phyloP scores from a whole-genome alignment of 2,113 vertebrate species.

The Centropus unirufus region DNA sequence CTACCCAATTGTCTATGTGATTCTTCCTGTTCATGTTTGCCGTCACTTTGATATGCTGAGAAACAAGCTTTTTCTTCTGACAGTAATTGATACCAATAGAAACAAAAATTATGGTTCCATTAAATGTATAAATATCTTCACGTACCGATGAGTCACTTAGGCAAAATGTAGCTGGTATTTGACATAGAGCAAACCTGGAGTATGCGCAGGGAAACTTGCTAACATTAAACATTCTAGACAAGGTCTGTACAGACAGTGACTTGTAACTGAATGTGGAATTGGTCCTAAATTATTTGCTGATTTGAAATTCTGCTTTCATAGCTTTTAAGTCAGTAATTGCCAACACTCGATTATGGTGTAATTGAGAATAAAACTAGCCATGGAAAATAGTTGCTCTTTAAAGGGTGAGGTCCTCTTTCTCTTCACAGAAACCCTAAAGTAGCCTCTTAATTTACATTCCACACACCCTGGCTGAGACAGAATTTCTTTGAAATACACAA shows the following conservation, averaged over 20 bases:
- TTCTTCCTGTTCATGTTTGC: background rate
- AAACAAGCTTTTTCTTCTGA: background rate
- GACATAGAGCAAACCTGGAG: background rate
- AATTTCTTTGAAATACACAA: background rate
- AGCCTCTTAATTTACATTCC: background rate
- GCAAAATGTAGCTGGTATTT: background rate
- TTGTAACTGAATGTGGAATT: background rate
- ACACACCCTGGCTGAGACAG: background rate
- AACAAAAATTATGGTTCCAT: background rate
- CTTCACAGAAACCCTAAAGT: background rate
- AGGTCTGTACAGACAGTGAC: background rate
- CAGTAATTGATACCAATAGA: background rate
- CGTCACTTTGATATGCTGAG: background rate
- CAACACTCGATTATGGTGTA: background rate
- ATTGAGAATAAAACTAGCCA: constrained; percentile 15
- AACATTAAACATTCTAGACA: background rate
- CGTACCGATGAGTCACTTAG: background rate
- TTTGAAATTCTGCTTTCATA: background rate
- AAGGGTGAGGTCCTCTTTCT: constrained; percentile 20
- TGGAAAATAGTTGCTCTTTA: constrained; percentile 10
- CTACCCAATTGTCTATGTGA: background rate
- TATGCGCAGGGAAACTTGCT: background rate
- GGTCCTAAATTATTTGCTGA: background rate
- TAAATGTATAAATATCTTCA: background rate
- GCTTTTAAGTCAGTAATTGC: background rate